Percentiles rank a stretch among this genome's conserved stretches.
Evolutionary conservation across 2,113 vertebrate genomes (phyloP).

Genomic region (Phoenicopterus ruber): DNA sequence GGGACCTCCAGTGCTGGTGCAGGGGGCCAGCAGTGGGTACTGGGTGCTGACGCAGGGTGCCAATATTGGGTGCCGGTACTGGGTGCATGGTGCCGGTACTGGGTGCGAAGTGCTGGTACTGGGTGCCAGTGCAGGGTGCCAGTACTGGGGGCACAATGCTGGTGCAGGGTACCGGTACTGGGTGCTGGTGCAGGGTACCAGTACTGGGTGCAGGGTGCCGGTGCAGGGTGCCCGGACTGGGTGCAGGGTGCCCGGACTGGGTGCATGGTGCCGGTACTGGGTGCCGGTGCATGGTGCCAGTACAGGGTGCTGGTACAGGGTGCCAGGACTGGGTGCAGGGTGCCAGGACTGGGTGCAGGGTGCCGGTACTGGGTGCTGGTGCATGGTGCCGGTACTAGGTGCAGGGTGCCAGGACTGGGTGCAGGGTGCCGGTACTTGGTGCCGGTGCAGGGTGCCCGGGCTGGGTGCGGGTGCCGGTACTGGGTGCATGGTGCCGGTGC

Average conservation of each 20-base stretch:
- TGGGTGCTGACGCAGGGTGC: background rate
- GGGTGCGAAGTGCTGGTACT: background rate
- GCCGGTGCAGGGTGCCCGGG: background rate
- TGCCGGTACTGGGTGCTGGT: too few species aligned
- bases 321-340: too few species aligned
- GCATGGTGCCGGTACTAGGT: rapidly evolving
- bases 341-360: background rate
- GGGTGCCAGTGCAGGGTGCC: background rate
- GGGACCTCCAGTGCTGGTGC: background rate
- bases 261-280: rapidly evolving
- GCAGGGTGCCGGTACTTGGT: background rate
- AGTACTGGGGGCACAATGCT: background rate
- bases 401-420: too few species aligned
- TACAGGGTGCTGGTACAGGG: too few species aligned
- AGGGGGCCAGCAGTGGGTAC: rapidly evolving
- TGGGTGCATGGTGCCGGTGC: background rate
- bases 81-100: background rate
- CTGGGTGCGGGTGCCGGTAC: too few species aligned
- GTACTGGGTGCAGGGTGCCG: too few species aligned
- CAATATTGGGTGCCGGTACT: background rate
- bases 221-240: background rate
- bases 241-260: background rate
- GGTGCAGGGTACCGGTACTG: background rate
- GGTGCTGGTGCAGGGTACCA: background rate
- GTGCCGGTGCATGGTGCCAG: too few species aligned